phyloP scores from a whole-genome alignment of 2,888 invertebrate species.

The Cosmia pyralina region DNA sequence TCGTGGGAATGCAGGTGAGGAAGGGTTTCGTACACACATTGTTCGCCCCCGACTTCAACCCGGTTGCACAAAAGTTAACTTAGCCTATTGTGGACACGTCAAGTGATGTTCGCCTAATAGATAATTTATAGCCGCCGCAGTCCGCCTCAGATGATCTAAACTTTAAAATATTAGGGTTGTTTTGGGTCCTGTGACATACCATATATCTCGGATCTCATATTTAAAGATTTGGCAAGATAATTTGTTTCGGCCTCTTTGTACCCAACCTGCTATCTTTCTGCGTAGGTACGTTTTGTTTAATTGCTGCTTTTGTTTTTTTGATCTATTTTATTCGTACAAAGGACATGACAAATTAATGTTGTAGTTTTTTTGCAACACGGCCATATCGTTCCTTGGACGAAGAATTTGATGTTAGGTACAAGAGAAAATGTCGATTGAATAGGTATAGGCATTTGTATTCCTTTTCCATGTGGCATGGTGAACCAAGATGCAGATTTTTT shows the following conservation, averaged over 20 bases:
- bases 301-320: constrained; percentile 60
- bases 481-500: constrained; percentile 97
- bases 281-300: constrained; percentile 58
- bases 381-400: background rate
- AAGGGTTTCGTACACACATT: constrained; percentile 83
- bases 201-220: constrained; percentile 75
- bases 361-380: constrained; percentile 18
- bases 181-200: constrained; percentile 74
- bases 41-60: constrained; percentile 78
- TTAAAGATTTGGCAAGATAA: constrained; percentile 82
- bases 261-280: constrained; percentile 56
- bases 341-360: constrained; percentile 50
- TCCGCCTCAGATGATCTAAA: constrained; percentile 73
- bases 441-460: constrained; percentile 7
- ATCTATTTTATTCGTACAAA: constrained; percentile 54
- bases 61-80: constrained; percentile 88
- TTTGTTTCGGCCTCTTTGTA: constrained; percentile 76
- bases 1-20: constrained; percentile 90
- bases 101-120: constrained; percentile 88
- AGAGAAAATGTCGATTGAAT: background rate
- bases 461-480: constrained; percentile 16
- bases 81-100: constrained; percentile 86
- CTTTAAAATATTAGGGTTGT: constrained; percentile 88
- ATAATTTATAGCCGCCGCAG: constrained; percentile 87
- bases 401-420: background rate